Base-by-base conservation (phyloP, 2,888 invertebrate species). In the Octodonta nipae region DNA sequence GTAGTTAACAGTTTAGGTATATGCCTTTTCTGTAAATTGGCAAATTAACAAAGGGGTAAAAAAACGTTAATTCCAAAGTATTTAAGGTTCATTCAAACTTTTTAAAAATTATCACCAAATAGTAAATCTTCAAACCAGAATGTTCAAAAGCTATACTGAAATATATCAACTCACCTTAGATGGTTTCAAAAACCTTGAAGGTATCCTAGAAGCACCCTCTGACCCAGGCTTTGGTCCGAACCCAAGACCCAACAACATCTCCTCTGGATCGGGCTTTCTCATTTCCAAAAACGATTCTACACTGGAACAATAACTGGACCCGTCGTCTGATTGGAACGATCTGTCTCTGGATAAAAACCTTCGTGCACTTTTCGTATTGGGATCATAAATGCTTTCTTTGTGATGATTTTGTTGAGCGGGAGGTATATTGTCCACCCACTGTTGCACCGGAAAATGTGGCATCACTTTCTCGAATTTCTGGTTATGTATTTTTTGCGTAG, bases 211-310 rank as follows among this genome's bases (percentile, higher is more conserved):
- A 11, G 77, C 56, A 45, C 76, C 72, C 50, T 76, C 76, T 31
- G 75, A 73, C 37, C 74, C 73, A 44, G 70, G 70, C 34, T 73
- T 68, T 5, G 80, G 82, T 0, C 84, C 84, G 58, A 85, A 85
- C 7, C 86, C 86, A 33, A 85, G 65, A 42, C 79, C 83, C 30
- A 85, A 63, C 15, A 92, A 67, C 33, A 92, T 78, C 33, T 85
- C 83, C 56, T 91, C 89, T 0, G 91, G 89, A 64, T 92, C 88
- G 13, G 85, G 82, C 52, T 77, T 79, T 22, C 91, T 69, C 11
- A 83, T 72, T 47, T 87, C 85, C 47, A 91, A 63, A 30, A 89
- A 70, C 55, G 83, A 84, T 54, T 87, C 78, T 17, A 87, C 80
- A 50, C 78, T 71, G 32, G 85, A 85, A 51, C 83, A 83, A 37